These are phyloP conservation scores for Dolichallabes microphthalmus DNA, from an alignment of 2,113 vertebrate genomes.

Conservation along the genomic window DNA sequence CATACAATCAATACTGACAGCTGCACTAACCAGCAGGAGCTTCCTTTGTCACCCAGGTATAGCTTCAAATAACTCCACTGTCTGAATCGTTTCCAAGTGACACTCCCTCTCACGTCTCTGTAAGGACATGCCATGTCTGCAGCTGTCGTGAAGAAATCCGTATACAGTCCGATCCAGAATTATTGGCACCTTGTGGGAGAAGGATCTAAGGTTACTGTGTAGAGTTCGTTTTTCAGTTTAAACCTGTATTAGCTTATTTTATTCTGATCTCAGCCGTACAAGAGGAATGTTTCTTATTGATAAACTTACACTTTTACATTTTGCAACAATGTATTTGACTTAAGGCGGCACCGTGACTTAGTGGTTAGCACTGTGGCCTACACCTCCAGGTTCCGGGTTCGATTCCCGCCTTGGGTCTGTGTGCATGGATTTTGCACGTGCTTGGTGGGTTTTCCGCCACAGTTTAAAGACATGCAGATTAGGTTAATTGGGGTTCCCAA, in stretches of 20 bases:
- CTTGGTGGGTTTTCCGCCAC: no score
- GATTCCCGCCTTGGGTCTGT: no score
- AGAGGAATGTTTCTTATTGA: background rate
- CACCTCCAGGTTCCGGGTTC: no score
- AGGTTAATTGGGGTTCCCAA: no score
- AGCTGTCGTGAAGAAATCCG: constrained; percentile 8
- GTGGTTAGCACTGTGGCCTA: no score
- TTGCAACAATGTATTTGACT: background rate
- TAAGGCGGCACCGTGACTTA: background rate
- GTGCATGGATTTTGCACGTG: no score
- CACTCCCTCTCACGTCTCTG: constrained; percentile 28
- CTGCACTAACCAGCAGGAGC: constrained; percentile 12
- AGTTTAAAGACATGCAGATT: no score
- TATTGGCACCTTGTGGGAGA: background rate
- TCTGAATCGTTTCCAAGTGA: constrained; percentile 11
- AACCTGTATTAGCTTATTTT: background rate
- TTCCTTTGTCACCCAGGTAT: background rate
- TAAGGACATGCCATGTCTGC: background rate
- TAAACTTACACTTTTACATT: background rate
- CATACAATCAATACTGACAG: constrained; percentile 13
- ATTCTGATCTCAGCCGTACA: background rate
- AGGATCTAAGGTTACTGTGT: background rate
- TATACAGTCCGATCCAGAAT: background rate
- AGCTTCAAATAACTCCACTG: constrained; percentile 18
- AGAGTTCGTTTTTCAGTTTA: background rate